These are phyloP conservation scores for Danio albolineatus DNA, from an alignment of 2,797 vertebrate genomes.

Conservation along the genomic window DNA sequence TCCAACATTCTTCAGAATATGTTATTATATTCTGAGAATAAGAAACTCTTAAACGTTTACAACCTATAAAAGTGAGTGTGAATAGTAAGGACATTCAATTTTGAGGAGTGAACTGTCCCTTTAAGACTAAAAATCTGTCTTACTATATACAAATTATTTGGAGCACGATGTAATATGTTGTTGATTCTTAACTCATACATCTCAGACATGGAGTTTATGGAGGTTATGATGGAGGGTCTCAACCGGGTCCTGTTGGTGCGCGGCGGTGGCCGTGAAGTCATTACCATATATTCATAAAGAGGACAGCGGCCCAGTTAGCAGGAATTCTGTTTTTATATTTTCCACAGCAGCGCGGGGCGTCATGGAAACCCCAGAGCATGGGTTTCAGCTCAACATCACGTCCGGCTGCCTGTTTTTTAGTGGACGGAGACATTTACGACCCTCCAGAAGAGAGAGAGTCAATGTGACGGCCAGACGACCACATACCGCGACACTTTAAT, in stretches of 20 bases:
- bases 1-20: too few relatives aligned
- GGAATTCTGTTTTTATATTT: constrained; percentile 23
- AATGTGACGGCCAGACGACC: background rate
- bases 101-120: too few relatives aligned
- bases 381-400: constrained; percentile 30
- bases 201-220: constrained; percentile 97
- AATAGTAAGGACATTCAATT: too few relatives aligned
- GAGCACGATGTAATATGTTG: too few relatives aligned
- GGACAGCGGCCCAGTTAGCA: constrained; percentile 43
- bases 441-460: constrained; percentile 18
- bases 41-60: too few relatives aligned
- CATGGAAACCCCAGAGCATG: constrained; percentile 20
- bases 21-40: too few relatives aligned
- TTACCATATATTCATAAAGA: constrained; percentile 95
- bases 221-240: constrained; percentile 94
- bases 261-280: constrained; percentile 94
- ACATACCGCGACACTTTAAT: constrained; percentile 70
- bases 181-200: constrained; percentile 71
- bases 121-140: too few relatives aligned
- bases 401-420: constrained; percentile 11
- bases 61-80: too few relatives aligned
- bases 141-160: too few relatives aligned
- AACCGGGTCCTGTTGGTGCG: constrained; percentile 92
- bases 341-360: constrained; percentile 49
- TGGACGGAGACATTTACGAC: constrained; percentile 18